Conservation (phyloP, 2,797 vertebrate genomes). For the Betta splendens region DNA sequence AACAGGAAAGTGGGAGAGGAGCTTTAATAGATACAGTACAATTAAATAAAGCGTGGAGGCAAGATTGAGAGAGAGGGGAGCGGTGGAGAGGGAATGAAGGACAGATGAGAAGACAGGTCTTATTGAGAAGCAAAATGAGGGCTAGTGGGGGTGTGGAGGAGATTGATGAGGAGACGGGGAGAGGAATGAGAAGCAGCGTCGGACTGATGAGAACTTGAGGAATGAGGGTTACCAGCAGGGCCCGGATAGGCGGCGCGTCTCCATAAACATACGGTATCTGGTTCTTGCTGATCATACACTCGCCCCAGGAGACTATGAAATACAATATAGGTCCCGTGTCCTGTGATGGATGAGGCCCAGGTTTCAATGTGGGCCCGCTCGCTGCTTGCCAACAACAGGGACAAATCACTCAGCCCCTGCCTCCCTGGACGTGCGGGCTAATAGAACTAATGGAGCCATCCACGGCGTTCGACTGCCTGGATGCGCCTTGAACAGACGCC, state of each 20-base stretch:
- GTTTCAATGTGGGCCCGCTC: constrained; percentile 64
- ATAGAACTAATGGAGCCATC: constrained; percentile 74
- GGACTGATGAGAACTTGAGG: constrained; percentile 53
- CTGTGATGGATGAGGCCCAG: constrained; percentile 73
- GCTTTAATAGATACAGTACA: constrained; percentile 39
- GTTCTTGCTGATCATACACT: constrained; percentile 67
- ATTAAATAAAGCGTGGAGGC: constrained; percentile 41
- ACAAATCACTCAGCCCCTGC: constrained; percentile 68
- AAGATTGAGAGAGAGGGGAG: constrained; percentile 7
- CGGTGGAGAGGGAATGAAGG: constrained; percentile 23
- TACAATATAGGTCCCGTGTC: constrained; percentile 61
- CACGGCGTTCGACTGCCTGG: constrained; percentile 35
- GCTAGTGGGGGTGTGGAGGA: constrained; percentile 31
- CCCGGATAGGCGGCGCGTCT: constrained; percentile 50
- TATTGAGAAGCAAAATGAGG: constrained; percentile 33
- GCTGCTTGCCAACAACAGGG: constrained; percentile 60
- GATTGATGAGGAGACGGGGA: constrained; percentile 37
- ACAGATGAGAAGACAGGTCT: constrained; percentile 34
- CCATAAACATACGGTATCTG: constrained; percentile 68
- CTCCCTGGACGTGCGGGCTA: constrained; percentile 51
- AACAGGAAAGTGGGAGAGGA: constrained; percentile 15
- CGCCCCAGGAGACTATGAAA: constrained; percentile 59
- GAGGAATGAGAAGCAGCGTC: constrained; percentile 32
- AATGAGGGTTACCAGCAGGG: constrained; percentile 52
- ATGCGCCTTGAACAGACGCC: constrained; percentile 44